Conservation (phyloP, 2,888 invertebrate species). For the Anarsia innoxiella region DNA sequence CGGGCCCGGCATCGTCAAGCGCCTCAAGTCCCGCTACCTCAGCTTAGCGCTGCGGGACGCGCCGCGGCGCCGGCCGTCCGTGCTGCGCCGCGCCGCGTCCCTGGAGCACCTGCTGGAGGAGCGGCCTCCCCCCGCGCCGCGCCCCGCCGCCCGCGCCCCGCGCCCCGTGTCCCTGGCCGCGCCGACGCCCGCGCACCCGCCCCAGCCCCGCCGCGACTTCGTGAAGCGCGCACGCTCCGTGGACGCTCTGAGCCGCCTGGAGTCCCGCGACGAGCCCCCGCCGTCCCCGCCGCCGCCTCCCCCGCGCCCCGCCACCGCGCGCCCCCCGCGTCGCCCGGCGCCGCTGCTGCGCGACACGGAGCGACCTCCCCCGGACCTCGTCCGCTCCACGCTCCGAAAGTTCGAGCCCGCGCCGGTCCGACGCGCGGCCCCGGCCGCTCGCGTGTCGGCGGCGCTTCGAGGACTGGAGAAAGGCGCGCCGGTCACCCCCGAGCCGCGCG, state of each 20-base stretch:
- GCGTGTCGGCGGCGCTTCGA: slow-evolving; percentile 42
- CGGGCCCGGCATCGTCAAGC: slow-evolving; percentile 93
- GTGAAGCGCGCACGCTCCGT: slow-evolving; percentile 91
- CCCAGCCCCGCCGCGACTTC: slow-evolving; percentile 71
- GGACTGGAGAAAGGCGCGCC: slow-evolving; percentile 41
- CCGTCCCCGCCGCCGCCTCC: slow-evolving; percentile 64
- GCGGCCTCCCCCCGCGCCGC: slow-evolving; percentile 38
- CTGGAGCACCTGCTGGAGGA: slow-evolving; percentile 90
- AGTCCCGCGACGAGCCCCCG: slow-evolving; percentile 78
- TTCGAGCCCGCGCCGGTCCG: slow-evolving; percentile 83
- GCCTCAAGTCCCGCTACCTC: slow-evolving; percentile 89
- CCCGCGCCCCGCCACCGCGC: slow-evolving; percentile 33
- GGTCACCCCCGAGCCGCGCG: slow-evolving; percentile 49
- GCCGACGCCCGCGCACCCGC: slow-evolving; percentile 30
- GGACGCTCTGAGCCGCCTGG: slow-evolving; percentile 84
- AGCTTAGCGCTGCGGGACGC: slow-evolving; percentile 88
- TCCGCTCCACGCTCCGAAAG: slow-evolving; percentile 88
- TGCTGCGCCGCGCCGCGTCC: slow-evolving; percentile 87
- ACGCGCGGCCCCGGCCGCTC: slow-evolving; percentile 54
- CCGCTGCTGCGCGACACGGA: slow-evolving; percentile 83
- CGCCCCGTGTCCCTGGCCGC: slow-evolving; percentile 30
- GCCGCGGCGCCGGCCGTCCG: slow-evolving; percentile 79
- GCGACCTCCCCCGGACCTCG: slow-evolving; percentile 91
- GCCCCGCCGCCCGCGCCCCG: slow-evolving; percentile 33
- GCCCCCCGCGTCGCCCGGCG: slow-evolving; percentile 66